Evolutionary conservation across 35 echinoderm and acorn worm genomes (phyloP).

Genomic region (Amphiura filiformis): DNA sequence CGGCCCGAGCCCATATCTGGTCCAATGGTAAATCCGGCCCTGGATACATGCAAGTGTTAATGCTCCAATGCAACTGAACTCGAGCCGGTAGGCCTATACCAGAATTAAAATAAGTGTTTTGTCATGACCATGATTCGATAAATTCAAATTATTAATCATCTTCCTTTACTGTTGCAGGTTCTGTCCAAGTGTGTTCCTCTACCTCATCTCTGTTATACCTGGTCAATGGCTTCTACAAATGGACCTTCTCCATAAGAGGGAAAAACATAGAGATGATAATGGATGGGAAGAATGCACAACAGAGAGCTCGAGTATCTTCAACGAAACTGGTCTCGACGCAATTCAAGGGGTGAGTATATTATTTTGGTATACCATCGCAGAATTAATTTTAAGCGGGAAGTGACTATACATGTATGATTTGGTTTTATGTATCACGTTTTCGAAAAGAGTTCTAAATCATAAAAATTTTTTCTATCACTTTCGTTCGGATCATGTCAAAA

Average conservation of each 20-base stretch:
- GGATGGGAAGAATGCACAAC: slow-evolving; percentile 52
- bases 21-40: background rate
- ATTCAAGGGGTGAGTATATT: slow-evolving; percentile 59
- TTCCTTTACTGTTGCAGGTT: slow-evolving; percentile 29
- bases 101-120: background rate
- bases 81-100: no score
- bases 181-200: slow-evolving; percentile 67
- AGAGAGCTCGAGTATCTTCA: slow-evolving; percentile 18
- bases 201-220: slow-evolving; percentile 48
- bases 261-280: slow-evolving; percentile 26
- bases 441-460: no score
- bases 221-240: slow-evolving; percentile 68
- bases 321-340: slow-evolving; percentile 22
- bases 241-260: slow-evolving; percentile 40
- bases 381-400: background rate
- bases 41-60: background rate
- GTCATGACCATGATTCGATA: background rate
- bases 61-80: no score
- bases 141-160: background rate
- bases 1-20: background rate
- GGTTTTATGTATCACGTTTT: no score
- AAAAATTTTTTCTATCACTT: no score
- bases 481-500: background rate
- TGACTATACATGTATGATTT: background rate
- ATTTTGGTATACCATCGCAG: background rate